Conservation (phyloP, 2,888 invertebrate genomes). For the Polydrusus cervinus region DNA sequence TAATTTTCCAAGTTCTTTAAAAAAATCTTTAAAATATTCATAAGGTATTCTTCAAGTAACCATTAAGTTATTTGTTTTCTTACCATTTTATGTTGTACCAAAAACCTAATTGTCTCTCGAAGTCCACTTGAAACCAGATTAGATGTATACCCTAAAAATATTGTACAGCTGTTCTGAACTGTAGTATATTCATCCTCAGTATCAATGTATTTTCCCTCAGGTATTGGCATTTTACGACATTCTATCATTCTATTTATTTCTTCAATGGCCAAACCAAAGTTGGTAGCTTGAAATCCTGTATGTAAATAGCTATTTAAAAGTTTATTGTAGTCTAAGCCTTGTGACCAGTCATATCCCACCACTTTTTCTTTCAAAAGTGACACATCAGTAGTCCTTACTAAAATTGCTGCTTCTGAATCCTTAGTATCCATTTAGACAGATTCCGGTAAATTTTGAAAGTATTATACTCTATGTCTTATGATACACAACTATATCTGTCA, state of each 20-base stretch:
- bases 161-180: conserved; percentile 88
- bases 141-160: conserved; percentile 97
- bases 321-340: conserved; percentile 88
- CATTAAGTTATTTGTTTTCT: conserved; percentile 16
- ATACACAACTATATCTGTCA: too few relatives aligned
- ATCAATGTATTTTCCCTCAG: conserved; percentile 78
- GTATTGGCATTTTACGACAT: conserved; percentile 80
- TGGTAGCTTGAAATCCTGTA: conserved; percentile 98
- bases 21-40: too few relatives aligned
- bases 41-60: too few relatives aligned
- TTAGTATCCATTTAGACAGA: background rate
- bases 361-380: conserved; percentile 73
- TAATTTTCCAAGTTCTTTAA: too few relatives aligned
- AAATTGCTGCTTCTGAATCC: conserved; percentile 60
- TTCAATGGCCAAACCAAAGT: conserved; percentile 90
- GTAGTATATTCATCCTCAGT: conserved; percentile 88
- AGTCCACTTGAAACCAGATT: conserved; percentile 97
- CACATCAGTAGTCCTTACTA: conserved; percentile 64
- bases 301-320: conserved; percentile 85
- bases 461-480: too few relatives aligned
- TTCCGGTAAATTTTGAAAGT: background rate
- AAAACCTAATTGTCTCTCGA: conserved; percentile 91
- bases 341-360: conserved; percentile 94
- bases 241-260: conserved; percentile 95
- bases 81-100: conserved; percentile 88